A percentile compares a stretch with the other conserved stretches of the same genome.
These are phyloP conservation scores for Plectrocnemia conspersa DNA, from an alignment of 1,140 invertebrate species.

Conservation along the genomic window DNA sequence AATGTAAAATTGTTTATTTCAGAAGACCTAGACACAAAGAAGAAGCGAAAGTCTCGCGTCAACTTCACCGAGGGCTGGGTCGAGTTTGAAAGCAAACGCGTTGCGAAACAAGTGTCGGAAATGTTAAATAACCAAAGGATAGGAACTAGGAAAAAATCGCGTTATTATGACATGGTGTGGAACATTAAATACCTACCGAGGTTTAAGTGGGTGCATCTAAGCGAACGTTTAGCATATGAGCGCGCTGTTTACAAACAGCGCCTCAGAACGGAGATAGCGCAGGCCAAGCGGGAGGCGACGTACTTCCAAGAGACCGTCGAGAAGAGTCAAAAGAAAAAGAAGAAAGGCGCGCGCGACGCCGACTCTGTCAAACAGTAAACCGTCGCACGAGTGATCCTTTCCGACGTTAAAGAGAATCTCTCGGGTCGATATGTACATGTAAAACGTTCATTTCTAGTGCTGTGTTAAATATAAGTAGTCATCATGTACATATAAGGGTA, in stretches of 20 bases:
- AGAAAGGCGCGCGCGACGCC: constrained; percentile 32
- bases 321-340: constrained; percentile 66
- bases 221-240: constrained; percentile 89
- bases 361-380: not conserved
- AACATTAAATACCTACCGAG: constrained; percentile 92
- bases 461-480: too few species aligned
- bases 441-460: too few species aligned
- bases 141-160: constrained; percentile 78
- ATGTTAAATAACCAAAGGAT: constrained; percentile 83
- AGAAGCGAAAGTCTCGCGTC: constrained; percentile 54
- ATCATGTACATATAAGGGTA: too few species aligned
- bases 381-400: too few species aligned
- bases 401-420: too few species aligned
- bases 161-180: constrained; percentile 89
- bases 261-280: constrained; percentile 80
- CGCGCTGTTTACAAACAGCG: constrained; percentile 82
- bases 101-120: constrained; percentile 79
- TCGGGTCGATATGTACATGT: too few species aligned
- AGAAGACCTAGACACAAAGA: constrained; percentile 53
- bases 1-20: constrained; percentile 37
- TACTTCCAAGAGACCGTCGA: constrained; percentile 81
- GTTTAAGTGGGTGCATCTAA: constrained; percentile 94
- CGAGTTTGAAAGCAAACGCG: constrained; percentile 86
- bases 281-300: constrained; percentile 84
- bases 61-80: constrained; percentile 94